These are phyloP conservation scores for Plagodis dolabraria DNA, from an alignment of 2,888 invertebrate genomes.

Conservation along the genomic window DNA sequence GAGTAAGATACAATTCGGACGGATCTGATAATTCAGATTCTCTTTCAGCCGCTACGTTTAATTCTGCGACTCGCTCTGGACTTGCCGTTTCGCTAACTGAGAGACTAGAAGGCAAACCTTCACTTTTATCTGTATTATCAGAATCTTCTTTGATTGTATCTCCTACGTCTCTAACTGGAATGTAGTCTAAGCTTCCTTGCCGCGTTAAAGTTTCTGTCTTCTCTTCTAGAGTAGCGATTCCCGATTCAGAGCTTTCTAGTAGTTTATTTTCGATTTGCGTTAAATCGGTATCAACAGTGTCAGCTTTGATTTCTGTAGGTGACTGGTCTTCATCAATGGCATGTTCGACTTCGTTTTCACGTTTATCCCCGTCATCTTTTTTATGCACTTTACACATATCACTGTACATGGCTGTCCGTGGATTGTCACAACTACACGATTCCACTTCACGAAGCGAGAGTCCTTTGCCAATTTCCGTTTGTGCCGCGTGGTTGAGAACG, in stretches of 20 bases:
- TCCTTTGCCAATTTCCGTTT: slow-evolving; percentile 78
- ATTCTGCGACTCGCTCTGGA: slow-evolving; percentile 73
- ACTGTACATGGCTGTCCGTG: slow-evolving; percentile 82
- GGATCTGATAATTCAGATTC: slow-evolving; percentile 88
- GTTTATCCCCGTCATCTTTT: slow-evolving; percentile 61
- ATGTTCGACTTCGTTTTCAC: slow-evolving; percentile 60
- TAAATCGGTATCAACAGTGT: slow-evolving; percentile 47
- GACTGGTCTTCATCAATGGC: slow-evolving; percentile 56
- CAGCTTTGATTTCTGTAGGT: slow-evolving; percentile 40
- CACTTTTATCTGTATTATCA: slow-evolving; percentile 78
- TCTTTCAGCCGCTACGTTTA: slow-evolving; percentile 73
- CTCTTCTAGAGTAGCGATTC: slow-evolving; percentile 65
- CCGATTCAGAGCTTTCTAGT: slow-evolving; percentile 72
- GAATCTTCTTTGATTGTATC: slow-evolving; percentile 76
- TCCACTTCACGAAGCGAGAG: slow-evolving; percentile 74
- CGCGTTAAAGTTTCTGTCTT: slow-evolving; percentile 69
- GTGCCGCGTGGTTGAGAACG: slow-evolving; percentile 74
- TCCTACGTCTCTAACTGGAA: slow-evolving; percentile 79
- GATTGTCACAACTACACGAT: slow-evolving; percentile 67
- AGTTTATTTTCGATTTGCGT: slow-evolving; percentile 62
- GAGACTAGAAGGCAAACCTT: slow-evolving; percentile 78
- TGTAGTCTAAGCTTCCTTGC: slow-evolving; percentile 78
- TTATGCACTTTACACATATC: slow-evolving; percentile 86
- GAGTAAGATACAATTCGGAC: slow-evolving; percentile 88
- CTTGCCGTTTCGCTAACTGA: slow-evolving; percentile 79